These are phyloP conservation scores for Babyrousa celebensis DNA, from an alignment of 2,797 vertebrate species.

Conservation along the genomic window DNA sequence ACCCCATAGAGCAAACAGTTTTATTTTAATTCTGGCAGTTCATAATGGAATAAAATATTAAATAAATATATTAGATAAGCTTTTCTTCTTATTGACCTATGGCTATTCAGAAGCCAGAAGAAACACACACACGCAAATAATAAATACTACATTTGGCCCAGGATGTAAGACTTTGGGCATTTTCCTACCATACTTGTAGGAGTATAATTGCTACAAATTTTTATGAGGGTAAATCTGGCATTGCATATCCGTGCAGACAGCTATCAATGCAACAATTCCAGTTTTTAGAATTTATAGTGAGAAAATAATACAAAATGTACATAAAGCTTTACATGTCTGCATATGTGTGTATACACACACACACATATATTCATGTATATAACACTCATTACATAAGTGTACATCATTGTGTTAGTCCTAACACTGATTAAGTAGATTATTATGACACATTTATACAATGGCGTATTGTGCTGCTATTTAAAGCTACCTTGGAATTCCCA, in stretches of 20 bases:
- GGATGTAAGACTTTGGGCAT: not conserved
- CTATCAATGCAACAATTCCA: not conserved
- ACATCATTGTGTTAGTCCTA: not conserved
- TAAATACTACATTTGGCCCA: not conserved
- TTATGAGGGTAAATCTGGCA: conserved; percentile 12
- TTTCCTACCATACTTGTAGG: not conserved
- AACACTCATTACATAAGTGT: not conserved
- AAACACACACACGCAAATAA: not conserved
- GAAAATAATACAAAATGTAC: conserved; percentile 41
- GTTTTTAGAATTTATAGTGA: conserved; percentile 15
- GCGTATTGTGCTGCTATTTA: not conserved
- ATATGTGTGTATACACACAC: accelerated
- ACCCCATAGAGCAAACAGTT: not conserved
- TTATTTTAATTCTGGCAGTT: conserved; percentile 39
- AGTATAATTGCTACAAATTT: not conserved
- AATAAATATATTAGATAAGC: not conserved
- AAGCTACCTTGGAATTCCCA: not conserved
- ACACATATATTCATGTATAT: not conserved
- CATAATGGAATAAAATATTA: not conserved
- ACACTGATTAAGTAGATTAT: not conserved
- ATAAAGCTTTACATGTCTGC: not conserved
- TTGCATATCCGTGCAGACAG: not conserved
- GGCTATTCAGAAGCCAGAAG: not conserved
- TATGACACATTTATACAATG: not conserved
- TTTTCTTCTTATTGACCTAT: not conserved